A percentile compares a stretch with the other conserved stretches of the same genome.
phyloP scores from a whole-genome alignment of 2,113 vertebrate species.

The Nyctibius bracteatus region DNA sequence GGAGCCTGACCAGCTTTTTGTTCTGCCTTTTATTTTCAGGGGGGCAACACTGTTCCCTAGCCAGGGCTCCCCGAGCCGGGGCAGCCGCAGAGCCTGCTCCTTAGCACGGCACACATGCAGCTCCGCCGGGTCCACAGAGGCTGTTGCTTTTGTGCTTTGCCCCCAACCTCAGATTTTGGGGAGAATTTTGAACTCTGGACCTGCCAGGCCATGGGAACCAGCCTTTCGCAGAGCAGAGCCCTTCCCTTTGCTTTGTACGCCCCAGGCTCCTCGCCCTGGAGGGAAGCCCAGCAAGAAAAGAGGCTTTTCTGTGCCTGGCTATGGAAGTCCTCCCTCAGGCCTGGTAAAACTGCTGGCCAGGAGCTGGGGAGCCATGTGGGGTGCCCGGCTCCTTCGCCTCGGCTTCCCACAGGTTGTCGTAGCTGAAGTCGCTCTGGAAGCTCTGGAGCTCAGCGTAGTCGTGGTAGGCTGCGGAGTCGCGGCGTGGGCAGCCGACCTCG shows the following conservation, averaged over 20 bases:
- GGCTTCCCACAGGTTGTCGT: constrained; percentile 60
- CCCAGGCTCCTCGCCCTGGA: neutral
- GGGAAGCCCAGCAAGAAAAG: neutral
- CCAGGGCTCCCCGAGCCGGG: neutral
- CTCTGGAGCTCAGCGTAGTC: constrained; percentile 68
- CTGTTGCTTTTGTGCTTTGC: neutral
- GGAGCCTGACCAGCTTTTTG: neutral
- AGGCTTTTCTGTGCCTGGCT: neutral
- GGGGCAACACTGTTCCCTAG: neutral
- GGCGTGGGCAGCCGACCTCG: accelerated
- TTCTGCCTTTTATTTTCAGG: neutral
- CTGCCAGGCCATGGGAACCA: neutral
- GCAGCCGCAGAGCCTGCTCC: accelerated
- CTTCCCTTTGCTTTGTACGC: neutral
- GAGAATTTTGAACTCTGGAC: neutral
- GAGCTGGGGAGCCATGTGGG: neutral
- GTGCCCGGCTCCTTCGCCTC: neutral
- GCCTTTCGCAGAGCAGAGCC: neutral
- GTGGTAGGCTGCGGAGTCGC: neutral
- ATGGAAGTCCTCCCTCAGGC: neutral
- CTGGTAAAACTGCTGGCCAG: neutral
- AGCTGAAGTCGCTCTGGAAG: constrained; percentile 60
- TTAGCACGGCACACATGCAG: neutral
- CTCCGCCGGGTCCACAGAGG: neutral
- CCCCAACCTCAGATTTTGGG: neutral